Evolutionary conservation across 2,113 vertebrate species (phyloP).

Genomic region (Baryphthengus martii): DNA sequence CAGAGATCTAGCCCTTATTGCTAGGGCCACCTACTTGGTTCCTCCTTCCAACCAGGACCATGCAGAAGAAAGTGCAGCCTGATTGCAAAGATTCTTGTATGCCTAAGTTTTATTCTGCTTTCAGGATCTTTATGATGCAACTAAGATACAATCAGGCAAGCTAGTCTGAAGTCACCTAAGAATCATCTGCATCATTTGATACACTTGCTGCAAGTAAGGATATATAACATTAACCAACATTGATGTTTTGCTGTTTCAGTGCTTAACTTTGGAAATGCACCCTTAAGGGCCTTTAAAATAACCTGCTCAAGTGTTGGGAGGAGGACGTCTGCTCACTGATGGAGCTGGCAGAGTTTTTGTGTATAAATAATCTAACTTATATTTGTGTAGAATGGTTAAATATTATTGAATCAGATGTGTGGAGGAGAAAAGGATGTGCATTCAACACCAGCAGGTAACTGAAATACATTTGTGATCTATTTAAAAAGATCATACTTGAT

Average conservation of each 20-base stretch:
- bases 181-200: neutral
- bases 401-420: neutral
- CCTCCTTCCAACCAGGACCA: neutral
- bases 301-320: neutral
- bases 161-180: neutral
- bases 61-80: neutral
- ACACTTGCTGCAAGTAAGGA: neutral
- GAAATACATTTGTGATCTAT: neutral
- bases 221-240: neutral
- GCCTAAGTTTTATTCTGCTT: neutral
- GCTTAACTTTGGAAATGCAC: neutral
- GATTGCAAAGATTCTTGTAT: neutral
- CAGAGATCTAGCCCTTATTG: neutral
- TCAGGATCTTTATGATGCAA: neutral
- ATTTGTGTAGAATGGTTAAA: neutral
- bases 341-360: neutral
- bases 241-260: neutral
- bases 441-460: neutral
- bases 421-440: neutral
- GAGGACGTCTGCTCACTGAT: neutral
- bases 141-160: neutral
- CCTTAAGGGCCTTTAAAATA: neutral
- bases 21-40: slow-evolving; percentile 19
- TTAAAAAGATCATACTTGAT: neutral
- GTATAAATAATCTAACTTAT: neutral